Base-by-base conservation (phyloP, 2,113 vertebrate genomes). In the Dromaius novaehollandiae region DNA sequence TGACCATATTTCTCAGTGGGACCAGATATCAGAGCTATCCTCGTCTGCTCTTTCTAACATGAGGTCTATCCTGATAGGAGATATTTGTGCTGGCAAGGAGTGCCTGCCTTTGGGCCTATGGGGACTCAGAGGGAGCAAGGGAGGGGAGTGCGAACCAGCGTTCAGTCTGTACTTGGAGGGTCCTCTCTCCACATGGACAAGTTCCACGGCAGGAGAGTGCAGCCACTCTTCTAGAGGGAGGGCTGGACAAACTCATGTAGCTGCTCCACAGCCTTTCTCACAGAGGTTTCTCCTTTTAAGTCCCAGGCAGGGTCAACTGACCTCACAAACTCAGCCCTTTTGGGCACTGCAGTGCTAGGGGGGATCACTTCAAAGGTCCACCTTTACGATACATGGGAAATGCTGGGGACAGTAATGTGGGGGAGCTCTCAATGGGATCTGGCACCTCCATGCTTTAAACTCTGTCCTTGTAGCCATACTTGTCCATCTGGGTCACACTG, bases 301-400 rank as follows among this genome's bases (percentile, higher is more conserved):
- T 64, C 65, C 16, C 13, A 42, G 69, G 75, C 60, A 42, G 88
- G 42, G 40, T 42, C 50, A 63, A 25, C 1, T 7, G 26, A 44
- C 13, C 56, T 51, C 64, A 55, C 36, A n/a, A 68, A 32, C 19
- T 22, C 36, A 48, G 51, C 40, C 34, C 7, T 0, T 42, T 24
- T 0, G 0, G 77, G 25, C 40, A 17, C 82, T 75, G 53, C 0
- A 0, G 73, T 30, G 16, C 16, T 61, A 55, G n/a, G 58, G 61
- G 58, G 61, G 7, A 9, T 82, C 16, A 6, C 44, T 28, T 64
- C 50, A 32, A 16, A 89, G 66, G 51, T n/a, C 25, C 7, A 6
- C 32, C 46, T 19, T 3, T 34, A 5, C 17, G 17, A 30, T 15
- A 25, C 0, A 15, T 61, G 61, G 50, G 22, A 64, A 40, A 2